phyloP scores from a whole-genome alignment of 2,797 vertebrate genomes.

The Typhlichthys eigenmanni region DNA sequence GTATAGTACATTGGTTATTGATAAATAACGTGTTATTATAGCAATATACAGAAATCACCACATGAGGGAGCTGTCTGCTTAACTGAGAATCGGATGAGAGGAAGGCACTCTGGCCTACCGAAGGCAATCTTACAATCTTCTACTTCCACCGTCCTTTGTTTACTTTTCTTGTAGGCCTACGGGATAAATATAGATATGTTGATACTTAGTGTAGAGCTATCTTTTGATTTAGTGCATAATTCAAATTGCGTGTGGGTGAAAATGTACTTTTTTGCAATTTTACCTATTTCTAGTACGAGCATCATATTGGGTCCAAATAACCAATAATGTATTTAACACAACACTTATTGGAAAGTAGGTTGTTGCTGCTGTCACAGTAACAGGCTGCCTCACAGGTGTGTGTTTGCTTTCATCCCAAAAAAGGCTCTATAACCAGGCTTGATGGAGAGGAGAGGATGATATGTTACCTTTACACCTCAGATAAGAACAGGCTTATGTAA shows the following conservation, averaged over 20 bases:
- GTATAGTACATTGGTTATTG: too few species aligned
- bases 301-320: not conserved
- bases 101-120: not conserved
- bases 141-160: too few species aligned
- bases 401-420: slow-evolving; percentile 25
- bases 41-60: slow-evolving; percentile 13
- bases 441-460: slow-evolving; percentile 32
- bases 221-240: too few species aligned
- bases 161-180: too few species aligned
- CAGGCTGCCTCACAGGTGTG: slow-evolving; percentile 2
- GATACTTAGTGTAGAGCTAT: too few species aligned
- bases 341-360: not conserved
- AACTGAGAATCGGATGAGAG: slow-evolving; percentile 3
- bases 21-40: not conserved
- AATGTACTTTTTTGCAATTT: too few species aligned
- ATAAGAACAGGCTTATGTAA: slow-evolving; percentile 67
- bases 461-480: slow-evolving; percentile 29
- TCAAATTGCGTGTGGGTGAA: too few species aligned
- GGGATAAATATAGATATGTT: too few species aligned
- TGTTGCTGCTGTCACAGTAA: not conserved
- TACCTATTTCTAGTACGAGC: not conserved
- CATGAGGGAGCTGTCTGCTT: slow-evolving; percentile 54
- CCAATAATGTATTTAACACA: not conserved
- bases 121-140: too few species aligned
- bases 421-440: slow-evolving; percentile 26